Percentiles rank a stretch among this genome's conserved stretches.
phyloP scores from a whole-genome alignment of 2,888 invertebrate species.

The Sarcophaga carnaria region DNA sequence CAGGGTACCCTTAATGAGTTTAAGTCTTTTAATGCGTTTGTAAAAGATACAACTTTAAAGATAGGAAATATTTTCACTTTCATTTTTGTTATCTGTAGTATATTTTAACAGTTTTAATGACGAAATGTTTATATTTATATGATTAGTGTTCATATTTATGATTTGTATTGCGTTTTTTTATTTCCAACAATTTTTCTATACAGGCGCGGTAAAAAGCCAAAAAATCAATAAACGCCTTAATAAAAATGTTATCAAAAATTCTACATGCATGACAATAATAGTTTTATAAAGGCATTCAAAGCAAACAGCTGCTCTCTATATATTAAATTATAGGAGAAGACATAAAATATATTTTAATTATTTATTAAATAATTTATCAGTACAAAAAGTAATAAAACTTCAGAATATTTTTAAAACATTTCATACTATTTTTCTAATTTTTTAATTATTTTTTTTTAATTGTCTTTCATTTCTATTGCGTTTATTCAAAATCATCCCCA shows the following conservation, averaged over 20 bases:
- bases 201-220: neutral
- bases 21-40: neutral
- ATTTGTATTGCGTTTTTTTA: neutral
- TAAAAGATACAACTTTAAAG: too few relatives aligned
- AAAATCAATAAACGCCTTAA: slow-evolving; percentile 33
- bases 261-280: slow-evolving; percentile 4
- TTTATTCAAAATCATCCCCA: neutral
- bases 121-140: neutral
- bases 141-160: neutral
- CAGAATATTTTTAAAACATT: too few relatives aligned
- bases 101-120: neutral
- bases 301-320: slow-evolving; percentile 24
- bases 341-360: neutral
- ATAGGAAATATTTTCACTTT: too few relatives aligned
- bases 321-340: neutral
- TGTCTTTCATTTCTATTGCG: neutral
- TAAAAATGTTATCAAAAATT: neutral
- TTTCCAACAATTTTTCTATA: too few relatives aligned
- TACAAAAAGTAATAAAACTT: neutral
- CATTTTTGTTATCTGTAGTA: neutral
- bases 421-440: neutral
- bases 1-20: neutral
- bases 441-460: neutral
- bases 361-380: neutral
- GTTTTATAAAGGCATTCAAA: slow-evolving; percentile 47